A percentile compares a stretch with the other conserved stretches of the same genome.
Evolutionary conservation across 2,113 vertebrate genomes (phyloP).

Genomic region (Trichomycterus rosablanca): DNA sequence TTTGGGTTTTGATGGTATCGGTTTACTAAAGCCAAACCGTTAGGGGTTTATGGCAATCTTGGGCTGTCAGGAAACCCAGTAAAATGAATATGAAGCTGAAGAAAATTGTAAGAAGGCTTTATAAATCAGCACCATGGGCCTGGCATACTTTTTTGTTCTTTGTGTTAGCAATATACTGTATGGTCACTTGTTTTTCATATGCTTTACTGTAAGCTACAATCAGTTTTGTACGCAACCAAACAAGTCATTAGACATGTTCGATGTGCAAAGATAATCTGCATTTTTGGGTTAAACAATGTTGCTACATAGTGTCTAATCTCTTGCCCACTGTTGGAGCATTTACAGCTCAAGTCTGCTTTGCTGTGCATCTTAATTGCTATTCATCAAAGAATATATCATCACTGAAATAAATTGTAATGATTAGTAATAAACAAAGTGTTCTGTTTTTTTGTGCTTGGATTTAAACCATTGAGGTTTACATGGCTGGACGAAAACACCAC

Average conservation of each 20-base stretch:
- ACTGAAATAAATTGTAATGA: too few relatives aligned
- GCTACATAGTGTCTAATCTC: constrained; percentile 38
- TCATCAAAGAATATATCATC: too few relatives aligned
- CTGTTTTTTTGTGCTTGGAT: too few relatives aligned
- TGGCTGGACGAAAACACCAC: too few relatives aligned
- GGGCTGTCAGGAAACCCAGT: not conserved
- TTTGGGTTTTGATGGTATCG: constrained; percentile 37
- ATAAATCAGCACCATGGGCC: too few relatives aligned
- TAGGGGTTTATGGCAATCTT: not conserved
- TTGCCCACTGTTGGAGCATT: constrained; percentile 33
- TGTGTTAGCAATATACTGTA: not conserved
- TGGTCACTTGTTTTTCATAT: not conserved
- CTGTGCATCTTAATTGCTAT: constrained; percentile 45
- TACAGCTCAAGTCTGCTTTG: constrained; percentile 36
- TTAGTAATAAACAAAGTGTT: too few relatives aligned
- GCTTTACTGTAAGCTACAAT: too few relatives aligned
- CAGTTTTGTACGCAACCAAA: too few relatives aligned
- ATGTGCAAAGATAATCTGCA: constrained; percentile 46
- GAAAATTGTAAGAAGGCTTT: too few relatives aligned
- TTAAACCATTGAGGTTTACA: too few relatives aligned
- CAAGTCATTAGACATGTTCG: not conserved
- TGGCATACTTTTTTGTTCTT: too few relatives aligned
- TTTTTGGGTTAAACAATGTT: constrained; percentile 39
- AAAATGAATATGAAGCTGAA: too few relatives aligned
- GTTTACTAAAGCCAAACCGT: not conserved